These are phyloP conservation scores for Pseudopleuronectes americanus DNA, from an alignment of 2,797 vertebrate species.

Conservation along the genomic window DNA sequence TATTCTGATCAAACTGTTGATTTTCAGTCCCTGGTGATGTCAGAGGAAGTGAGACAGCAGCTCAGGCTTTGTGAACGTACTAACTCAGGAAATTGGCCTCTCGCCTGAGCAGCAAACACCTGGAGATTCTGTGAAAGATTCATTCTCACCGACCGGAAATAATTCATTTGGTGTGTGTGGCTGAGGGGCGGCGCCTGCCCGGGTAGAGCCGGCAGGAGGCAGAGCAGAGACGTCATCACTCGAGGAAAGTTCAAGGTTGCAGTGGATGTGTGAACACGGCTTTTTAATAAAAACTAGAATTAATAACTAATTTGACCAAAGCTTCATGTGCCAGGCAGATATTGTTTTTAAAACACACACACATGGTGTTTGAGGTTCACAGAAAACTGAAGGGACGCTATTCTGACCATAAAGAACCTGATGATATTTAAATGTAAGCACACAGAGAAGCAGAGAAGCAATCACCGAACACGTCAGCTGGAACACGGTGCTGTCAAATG, in stretches of 20 bases:
- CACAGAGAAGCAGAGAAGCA: neutral
- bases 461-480: too few relatives aligned
- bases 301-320: too few relatives aligned
- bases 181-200: too few relatives aligned
- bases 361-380: neutral
- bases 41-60: slow-evolving; percentile 6
- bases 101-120: neutral
- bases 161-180: too few relatives aligned
- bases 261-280: too few relatives aligned
- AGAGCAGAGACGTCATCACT: too few relatives aligned
- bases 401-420: neutral
- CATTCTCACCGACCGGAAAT: neutral
- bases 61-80: neutral
- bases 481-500: neutral
- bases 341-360: too few relatives aligned
- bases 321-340: too few relatives aligned
- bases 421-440: neutral
- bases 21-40: slow-evolving; percentile 21
- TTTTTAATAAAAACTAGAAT: too few relatives aligned
- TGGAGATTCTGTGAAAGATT: neutral
- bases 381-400: neutral
- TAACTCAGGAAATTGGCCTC: neutral
- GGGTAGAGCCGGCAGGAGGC: neutral
- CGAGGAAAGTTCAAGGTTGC: too few relatives aligned
- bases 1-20: neutral